phyloP scores from a whole-genome alignment of 2,888 invertebrate species.

The Drosophila greeni region DNA sequence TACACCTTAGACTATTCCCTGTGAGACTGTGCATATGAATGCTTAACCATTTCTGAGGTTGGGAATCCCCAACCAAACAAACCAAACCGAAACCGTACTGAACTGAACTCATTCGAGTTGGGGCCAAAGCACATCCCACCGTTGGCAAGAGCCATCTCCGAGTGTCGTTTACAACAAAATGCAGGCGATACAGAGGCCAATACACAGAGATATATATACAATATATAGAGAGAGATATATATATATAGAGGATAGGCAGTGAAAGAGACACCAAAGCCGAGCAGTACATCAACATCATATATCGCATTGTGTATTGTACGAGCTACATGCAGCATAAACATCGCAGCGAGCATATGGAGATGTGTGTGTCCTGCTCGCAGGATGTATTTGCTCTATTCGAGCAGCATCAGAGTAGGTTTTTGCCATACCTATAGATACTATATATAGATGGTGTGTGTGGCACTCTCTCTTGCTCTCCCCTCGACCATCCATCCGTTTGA shows the following conservation, averaged over 20 bases:
- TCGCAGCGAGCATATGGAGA: conserved; percentile 15
- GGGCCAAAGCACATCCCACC: conserved; percentile 11
- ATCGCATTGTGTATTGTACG: conserved; percentile 27
- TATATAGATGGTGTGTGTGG: conserved; percentile 3
- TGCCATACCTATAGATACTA: conserved; percentile 2
- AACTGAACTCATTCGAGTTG: neutral
- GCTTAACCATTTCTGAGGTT: conserved; percentile 34
- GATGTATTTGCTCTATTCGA: conserved; percentile 23
- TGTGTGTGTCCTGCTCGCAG: conserved; percentile 6
- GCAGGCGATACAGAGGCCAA: conserved; percentile 48
- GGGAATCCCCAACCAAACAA: neutral
- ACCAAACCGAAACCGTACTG: conserved; percentile 3
- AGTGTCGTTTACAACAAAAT: conserved; percentile 56
- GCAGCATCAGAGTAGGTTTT: conserved; percentile 24
- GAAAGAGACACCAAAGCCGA: conserved; percentile 16
- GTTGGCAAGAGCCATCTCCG: conserved; percentile 12
- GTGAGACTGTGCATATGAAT: conserved; percentile 51
- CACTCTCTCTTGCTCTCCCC: neutral
- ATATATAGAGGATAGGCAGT: conserved; percentile 13
- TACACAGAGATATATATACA: conserved; percentile 14
- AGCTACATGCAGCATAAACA: conserved; percentile 20
- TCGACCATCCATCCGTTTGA: conserved; percentile 45
- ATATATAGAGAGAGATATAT: conserved; percentile 6
- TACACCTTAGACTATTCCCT: neutral
- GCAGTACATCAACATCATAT: conserved; percentile 33